Percentiles rank a stretch among this genome's conserved stretches.
phyloP scores from a whole-genome alignment of 2,797 vertebrate genomes.

The Xenopus petersii region DNA sequence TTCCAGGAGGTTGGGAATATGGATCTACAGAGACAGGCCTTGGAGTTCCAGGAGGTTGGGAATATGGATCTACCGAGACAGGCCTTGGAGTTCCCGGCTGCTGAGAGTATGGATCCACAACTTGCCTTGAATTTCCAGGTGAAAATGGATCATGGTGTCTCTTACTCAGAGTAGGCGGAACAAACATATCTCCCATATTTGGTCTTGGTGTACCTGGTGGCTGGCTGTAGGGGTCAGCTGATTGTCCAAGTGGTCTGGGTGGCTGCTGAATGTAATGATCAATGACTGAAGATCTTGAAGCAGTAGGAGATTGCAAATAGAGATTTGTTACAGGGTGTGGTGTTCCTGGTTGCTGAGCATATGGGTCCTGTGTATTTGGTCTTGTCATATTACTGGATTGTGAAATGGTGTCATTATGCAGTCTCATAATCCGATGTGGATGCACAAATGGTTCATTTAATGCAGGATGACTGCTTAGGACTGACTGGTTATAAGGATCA shows the following conservation, averaged over 20 bases:
- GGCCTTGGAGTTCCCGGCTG: constrained; percentile 52
- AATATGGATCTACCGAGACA: constrained; percentile 77
- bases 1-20: constrained; percentile 71
- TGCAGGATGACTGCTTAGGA: constrained; percentile 79
- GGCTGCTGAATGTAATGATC: constrained; percentile 80
- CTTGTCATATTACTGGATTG: constrained; percentile 49
- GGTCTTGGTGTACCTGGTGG: constrained; percentile 38
- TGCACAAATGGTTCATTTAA: constrained; percentile 81
- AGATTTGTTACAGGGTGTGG: constrained; percentile 70
- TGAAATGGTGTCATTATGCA: constrained; percentile 77
- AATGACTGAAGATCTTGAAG: constrained; percentile 66
- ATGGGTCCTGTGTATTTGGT: constrained; percentile 83
- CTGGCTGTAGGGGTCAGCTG: constrained; percentile 46
- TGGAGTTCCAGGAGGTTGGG: constrained; percentile 78
- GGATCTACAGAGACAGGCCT: constrained; percentile 78
- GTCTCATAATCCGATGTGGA: constrained; percentile 76
- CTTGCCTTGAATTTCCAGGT: constrained; percentile 59
- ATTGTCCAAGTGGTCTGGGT: constrained; percentile 75
- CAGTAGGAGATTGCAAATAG: constrained; percentile 48
- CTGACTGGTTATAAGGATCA: constrained; percentile 78
- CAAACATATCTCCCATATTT: constrained; percentile 74
- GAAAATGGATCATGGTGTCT: constrained; percentile 61
- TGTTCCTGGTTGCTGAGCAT: constrained; percentile 85
- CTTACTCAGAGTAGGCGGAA: constrained; percentile 75
- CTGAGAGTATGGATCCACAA: constrained; percentile 70